Evolutionary conservation across 2,113 vertebrate species (phyloP), one percentile per base, ranked within the genome.

Genomic region (Struthio camelus): DNA sequence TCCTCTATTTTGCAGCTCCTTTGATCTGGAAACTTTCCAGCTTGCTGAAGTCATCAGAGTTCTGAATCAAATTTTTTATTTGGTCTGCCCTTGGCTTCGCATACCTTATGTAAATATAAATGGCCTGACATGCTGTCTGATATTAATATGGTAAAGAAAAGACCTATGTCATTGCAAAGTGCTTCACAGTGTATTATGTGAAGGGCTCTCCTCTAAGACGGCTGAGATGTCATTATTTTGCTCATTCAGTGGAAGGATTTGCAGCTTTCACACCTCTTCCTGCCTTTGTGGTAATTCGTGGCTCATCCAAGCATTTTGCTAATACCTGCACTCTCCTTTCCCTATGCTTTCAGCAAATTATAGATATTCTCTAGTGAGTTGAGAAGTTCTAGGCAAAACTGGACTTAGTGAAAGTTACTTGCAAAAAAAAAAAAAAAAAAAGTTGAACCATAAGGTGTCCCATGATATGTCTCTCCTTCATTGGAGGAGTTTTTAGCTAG

Each of bases 1-100:
- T 89, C 78, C 51, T 87, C 64, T 77, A 0, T 83, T 80, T 81
- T 84, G 42, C 53, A 82, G 48, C 51, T 96, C 34, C 38, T 85
- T 77, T 95, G 53, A 84, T 90, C 59, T 90, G 85, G 76, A 96
- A 75, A 32, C 25, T 78, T 89, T 87, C 88, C 82, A 92, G 50
- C 38, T 58, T 62, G 11, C 13, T 69, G 44, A 96, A 96, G 76
- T 94, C 22, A 61, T 70, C 44, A 67, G 46, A 81, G 85, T 93
- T 94, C 70, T 91, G 72, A 93, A 85, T 89, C 66, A 28, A 22
- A n/a, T 40, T 73, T 83, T 93, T 64, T 10, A 14, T 48, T 66
- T 84, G 19, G 15, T 19, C 59, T 78, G 38, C 23, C 28, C 40
- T 70, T 77, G 50, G 25, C 34, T 93, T 80, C 15, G 10, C 8